Evolutionary conservation across 2,797 vertebrate species (phyloP).

Genomic region (Tympanoctomys barrerae): DNA sequence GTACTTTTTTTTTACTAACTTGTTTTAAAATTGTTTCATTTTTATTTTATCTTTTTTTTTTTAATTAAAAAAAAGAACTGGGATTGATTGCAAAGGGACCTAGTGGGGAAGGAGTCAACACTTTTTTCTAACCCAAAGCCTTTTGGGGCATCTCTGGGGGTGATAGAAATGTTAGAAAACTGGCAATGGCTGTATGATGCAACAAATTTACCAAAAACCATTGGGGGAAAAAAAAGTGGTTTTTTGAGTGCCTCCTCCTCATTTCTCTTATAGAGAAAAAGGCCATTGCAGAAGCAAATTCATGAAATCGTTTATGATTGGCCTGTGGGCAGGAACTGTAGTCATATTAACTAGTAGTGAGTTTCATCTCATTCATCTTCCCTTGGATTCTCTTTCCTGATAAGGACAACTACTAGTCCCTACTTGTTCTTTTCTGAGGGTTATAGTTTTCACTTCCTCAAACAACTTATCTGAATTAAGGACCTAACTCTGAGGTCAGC

Average conservation of each 20-base stretch:
- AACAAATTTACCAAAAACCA: conserved; percentile 18
- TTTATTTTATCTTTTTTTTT: background rate
- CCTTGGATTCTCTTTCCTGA: conserved; percentile 59
- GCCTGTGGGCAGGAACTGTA: background rate
- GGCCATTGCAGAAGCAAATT: conserved; percentile 52
- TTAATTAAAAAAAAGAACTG: background rate
- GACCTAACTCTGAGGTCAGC: conserved; percentile 22
- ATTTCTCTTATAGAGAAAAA: background rate
- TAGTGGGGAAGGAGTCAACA: background rate
- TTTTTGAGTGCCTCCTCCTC: background rate
- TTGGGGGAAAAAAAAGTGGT: background rate
- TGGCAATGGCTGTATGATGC: background rate
- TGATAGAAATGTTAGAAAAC: background rate
- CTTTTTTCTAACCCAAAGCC: background rate
- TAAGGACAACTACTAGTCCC: conserved; percentile 12
- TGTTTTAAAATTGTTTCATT: no score
- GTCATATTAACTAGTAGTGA: conserved; percentile 12
- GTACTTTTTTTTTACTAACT: background rate
- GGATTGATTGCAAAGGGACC: background rate
- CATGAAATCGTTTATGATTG: conserved; percentile 19
- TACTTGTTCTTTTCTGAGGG: background rate
- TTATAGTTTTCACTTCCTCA: conserved; percentile 51
- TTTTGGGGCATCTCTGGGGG: background rate
- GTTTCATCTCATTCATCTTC: conserved; percentile 12
- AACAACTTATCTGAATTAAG: conserved; percentile 34